phyloP scores from a whole-genome alignment of 2,797 vertebrate species.

The Sebastes wilsoni region DNA sequence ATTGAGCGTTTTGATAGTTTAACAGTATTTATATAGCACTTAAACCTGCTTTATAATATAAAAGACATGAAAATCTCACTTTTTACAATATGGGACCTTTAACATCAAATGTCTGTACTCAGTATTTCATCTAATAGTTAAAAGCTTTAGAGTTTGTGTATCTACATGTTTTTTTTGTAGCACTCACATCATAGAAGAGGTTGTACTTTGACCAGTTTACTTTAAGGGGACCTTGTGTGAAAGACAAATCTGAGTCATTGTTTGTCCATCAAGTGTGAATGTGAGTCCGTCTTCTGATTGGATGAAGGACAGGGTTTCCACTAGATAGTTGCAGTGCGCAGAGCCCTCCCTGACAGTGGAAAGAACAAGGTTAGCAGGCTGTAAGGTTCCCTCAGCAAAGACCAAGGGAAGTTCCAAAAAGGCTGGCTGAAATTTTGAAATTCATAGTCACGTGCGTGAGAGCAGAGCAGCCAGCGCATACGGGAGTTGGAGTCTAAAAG shows the following conservation, averaged over 20 bases:
- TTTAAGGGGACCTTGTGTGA: neutral
- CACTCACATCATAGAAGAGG: neutral
- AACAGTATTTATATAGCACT: too few relatives aligned
- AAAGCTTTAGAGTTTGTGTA: neutral
- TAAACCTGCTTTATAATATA: too few relatives aligned
- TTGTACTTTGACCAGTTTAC: conserved; percentile 67
- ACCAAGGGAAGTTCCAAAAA: neutral
- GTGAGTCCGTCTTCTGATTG: conserved; percentile 31
- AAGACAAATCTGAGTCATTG: conserved; percentile 10
- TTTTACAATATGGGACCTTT: too few relatives aligned
- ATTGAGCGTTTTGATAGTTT: too few relatives aligned
- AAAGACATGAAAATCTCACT: too few relatives aligned
- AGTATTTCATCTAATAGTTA: too few relatives aligned
- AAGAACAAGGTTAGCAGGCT: neutral
- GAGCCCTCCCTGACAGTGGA: neutral
- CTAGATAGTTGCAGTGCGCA: neutral
- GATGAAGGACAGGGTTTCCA: neutral
- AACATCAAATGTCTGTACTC: too few relatives aligned
- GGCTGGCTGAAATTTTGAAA: neutral
- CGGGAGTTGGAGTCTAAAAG: neutral
- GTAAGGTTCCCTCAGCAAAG: neutral
- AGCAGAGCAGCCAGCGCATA: neutral
- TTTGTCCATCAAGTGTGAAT: conserved; percentile 38
- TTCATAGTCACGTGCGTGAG: too few relatives aligned
- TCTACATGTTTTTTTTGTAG: neutral